Evolutionary conservation across 2,797 vertebrate species (phyloP), one percentile per base, ranked within the genome.

Genomic region (Borostomias antarcticus): DNA sequence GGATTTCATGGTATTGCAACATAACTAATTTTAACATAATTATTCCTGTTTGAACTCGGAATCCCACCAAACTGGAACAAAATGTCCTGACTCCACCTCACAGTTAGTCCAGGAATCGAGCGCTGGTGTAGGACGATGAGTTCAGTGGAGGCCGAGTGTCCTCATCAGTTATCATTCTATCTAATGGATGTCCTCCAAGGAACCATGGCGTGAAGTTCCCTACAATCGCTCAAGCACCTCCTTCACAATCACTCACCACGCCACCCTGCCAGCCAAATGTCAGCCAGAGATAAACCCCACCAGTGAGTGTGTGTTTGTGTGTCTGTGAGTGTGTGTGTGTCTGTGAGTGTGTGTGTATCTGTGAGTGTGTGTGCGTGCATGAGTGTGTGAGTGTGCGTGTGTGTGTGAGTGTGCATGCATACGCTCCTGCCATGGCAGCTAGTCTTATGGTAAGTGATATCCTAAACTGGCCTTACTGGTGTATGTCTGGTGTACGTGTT

Each of bases 231-330:
- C 77, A 77, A 33, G 35, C 43, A 65, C 71, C 74, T 54, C 37
- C 69, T 53, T 80, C 77, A 79, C n/a, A n/a, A n/a, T 87, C 82
- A 76, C 64, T 81, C 73, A 76, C 68, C 77, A 30, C 78, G 79
- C 74, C 69, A 72, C 71, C 75, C 74, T 78, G 75, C 68, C 83
- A 82, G 81, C 78, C 61, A 75, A 84, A 84, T 82, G 74, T 82
- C 80, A 76, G 64, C 47, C 1, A 72, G 67, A 64, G 64, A 74
- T 25, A 60, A 68, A 74, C 69, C 66, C 53, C 48, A 64, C 51
- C 80, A 68, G 5, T 43, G 69, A 68, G 29, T 62, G 21, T 28
- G 62, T 58, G 63, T 13, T 37, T 54, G 52, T 74, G 65, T 64
- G 23, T n/a, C 5, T 40, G 4, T 17, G 35, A 8, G 35, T 64